Evolutionary conservation across 2,113 vertebrate genomes (phyloP).

Genomic region (Pygoscelis antarcticus): DNA sequence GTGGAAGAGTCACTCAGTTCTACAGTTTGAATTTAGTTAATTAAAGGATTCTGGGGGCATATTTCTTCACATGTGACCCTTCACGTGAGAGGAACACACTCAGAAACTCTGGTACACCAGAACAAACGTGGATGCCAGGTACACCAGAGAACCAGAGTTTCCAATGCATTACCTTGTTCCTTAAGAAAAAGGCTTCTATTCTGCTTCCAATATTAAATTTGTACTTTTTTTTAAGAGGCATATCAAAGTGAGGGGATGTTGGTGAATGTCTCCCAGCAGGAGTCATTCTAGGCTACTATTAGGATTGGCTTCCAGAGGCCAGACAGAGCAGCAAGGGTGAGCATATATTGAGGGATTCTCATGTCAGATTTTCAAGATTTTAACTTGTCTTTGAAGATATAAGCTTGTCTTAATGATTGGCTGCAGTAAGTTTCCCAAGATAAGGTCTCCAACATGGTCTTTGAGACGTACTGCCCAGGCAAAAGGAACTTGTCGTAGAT

Average conservation of each 20-base stretch:
- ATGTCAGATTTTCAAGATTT: not conserved
- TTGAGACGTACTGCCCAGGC: not conserved
- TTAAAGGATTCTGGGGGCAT: not conserved
- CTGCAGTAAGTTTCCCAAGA: not conserved
- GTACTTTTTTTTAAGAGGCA: not conserved
- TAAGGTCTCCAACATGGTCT: not conserved
- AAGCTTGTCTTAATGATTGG: not conserved
- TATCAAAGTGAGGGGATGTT: not conserved
- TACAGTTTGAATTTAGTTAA: not conserved
- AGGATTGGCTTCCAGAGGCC: not conserved
- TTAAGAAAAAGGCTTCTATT: not conserved
- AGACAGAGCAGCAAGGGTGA: not conserved
- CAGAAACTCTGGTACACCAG: not conserved
- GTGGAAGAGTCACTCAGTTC: not conserved
- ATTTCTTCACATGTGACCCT: not conserved
- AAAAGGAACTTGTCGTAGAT: not conserved
- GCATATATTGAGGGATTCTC: not conserved
- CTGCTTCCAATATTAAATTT: not conserved
- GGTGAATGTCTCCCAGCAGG: not conserved
- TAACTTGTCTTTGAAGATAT: not conserved
- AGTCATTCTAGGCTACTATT: not conserved
- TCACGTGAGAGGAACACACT: not conserved
- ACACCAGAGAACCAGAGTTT: not conserved
- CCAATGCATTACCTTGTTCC: rapidly evolving
- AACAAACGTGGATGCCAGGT: not conserved